Evolutionary conservation across 2,888 invertebrate species (phyloP), one percentile per base, ranked within the genome.

Genomic region (Chymomyza procnemis): DNA sequence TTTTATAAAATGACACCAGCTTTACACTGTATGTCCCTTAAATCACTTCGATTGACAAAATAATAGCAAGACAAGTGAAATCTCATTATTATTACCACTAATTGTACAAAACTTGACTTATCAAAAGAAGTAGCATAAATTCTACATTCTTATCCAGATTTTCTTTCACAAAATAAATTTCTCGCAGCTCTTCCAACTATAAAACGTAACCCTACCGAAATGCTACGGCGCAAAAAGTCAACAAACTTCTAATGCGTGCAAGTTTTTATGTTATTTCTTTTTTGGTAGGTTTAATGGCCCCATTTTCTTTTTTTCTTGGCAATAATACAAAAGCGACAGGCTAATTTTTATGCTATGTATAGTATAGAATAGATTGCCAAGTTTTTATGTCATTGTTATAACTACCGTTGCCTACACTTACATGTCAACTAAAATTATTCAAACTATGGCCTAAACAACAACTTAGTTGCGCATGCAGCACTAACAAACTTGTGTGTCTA

Each of bases 191-290:
- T n/a, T n/a, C n/a, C n/a, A n/a, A n/a, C n/a, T n/a, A n/a, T n/a
- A n/a, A n/a, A n/a, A n/a, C n/a, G n/a, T n/a, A n/a, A n/a, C n/a
- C n/a, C n/a, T n/a, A n/a, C n/a, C n/a, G n/a, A n/a, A n/a, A n/a
- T n/a, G n/a, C n/a, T 26, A 26, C 26, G 34, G 26, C 59, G 26
- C 52, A 58, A 46, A 80, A 67, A 69, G 79, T 77, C 57, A 59
- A 71, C 59, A 62, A 75, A 67, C 64, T 68, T 59, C 66, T 67
- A 71, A 71, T 78, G 78, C 57, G 34, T 41, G 34, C 12, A 41
- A 41, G 9, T 41, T 41, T 41, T 12, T 41, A 12, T 41, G 34
- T 41, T 41, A 41, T 41, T 41, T 62, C 66, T 71, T 50, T n/a
- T 50, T 74, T 67, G 59, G 12, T 50, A 57, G 69, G 55, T 76